Base-by-base conservation (phyloP, 2,113 vertebrate genomes). In the Bolborhynchus lineola region DNA sequence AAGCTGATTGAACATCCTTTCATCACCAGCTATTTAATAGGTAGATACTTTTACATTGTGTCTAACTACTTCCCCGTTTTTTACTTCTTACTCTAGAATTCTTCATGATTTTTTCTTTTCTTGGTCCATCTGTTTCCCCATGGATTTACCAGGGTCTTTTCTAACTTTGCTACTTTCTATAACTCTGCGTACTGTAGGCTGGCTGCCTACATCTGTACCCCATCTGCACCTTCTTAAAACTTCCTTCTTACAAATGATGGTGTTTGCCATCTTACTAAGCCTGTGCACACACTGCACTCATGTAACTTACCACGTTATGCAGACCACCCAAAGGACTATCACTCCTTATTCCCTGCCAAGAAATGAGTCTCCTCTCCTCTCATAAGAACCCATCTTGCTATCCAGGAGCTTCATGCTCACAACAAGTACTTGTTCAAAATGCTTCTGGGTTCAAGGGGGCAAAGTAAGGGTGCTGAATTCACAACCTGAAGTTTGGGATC, bases 371-470 rank as follows among this genome's bases (percentile, higher is more conserved):
- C 18, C 20, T 68, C 13, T 68, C 20, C 13, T 29, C 44, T 62
- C 44, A 35, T 18, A 14, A 15, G n/a, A 88, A 41, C 4, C 20
- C 15, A 21, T 19, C 26, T 42, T 60, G 5, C 20, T 65, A 31
- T 21, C 5, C 14, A 31, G 72, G 1, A 10, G 16, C 37, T 14
- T 60, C 29, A 13, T 28, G 17, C 6, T 26, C 16, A 23, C 37
- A 64, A 7, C 44, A 31, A 6, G 19, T 59, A 42, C 26, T 41
- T 70, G 19, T 24, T 28, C 37, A 13, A 82, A 52, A 77, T 57
- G 5, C 4, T 64, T 37, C 49, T 37, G 11, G 6, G 11, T 76
- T 70, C 0, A 0, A 77, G 25, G 9, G 0, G 7, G 4, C 6
- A 4, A 31, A 12, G 6, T 12, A 17, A 5, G 11, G 7, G 3